Conservation (phyloP, 2,888 invertebrate species). For the Lordiphosa fenestrarum region DNA sequence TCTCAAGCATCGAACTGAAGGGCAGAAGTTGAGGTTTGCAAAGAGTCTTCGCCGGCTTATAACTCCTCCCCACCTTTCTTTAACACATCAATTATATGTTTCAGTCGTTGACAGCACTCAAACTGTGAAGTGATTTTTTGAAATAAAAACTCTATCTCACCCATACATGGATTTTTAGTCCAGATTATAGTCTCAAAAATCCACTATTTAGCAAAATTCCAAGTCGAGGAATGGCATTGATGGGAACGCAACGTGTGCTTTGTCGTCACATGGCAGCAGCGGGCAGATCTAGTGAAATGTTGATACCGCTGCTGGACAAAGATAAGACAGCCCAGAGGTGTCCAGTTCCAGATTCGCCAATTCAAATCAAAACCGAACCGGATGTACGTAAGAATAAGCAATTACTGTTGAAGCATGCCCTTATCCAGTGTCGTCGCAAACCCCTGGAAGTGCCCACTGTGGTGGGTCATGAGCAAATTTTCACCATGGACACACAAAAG, state of each 20-base stretch:
- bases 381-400: slow-evolving; percentile 1
- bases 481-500: slow-evolving; percentile 30
- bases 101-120: too few relatives aligned
- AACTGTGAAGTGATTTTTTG: too few relatives aligned
- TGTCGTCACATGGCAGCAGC: slow-evolving; percentile 7
- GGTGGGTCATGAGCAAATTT: slow-evolving; percentile 17
- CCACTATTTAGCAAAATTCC: slow-evolving; percentile 22
- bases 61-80: too few relatives aligned
- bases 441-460: slow-evolving; percentile 34
- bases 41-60: too few relatives aligned
- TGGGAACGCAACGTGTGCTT: not conserved
- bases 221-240: slow-evolving; percentile 7
- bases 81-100: too few relatives aligned
- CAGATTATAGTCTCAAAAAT: too few relatives aligned
- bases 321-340: not conserved
- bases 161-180: too few relatives aligned
- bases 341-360: not conserved
- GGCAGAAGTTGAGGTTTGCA: too few relatives aligned
- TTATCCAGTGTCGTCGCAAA: slow-evolving; percentile 1
- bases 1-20: too few relatives aligned
- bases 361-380: not conserved
- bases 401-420: slow-evolving; percentile 18
- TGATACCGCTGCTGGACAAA: slow-evolving; percentile 1
- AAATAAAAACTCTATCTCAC: too few relatives aligned
- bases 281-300: slow-evolving; percentile 12